These are phyloP conservation scores for Neuroscelio doddi DNA, from an alignment of 2,888 invertebrate species.

Conservation along the genomic window DNA sequence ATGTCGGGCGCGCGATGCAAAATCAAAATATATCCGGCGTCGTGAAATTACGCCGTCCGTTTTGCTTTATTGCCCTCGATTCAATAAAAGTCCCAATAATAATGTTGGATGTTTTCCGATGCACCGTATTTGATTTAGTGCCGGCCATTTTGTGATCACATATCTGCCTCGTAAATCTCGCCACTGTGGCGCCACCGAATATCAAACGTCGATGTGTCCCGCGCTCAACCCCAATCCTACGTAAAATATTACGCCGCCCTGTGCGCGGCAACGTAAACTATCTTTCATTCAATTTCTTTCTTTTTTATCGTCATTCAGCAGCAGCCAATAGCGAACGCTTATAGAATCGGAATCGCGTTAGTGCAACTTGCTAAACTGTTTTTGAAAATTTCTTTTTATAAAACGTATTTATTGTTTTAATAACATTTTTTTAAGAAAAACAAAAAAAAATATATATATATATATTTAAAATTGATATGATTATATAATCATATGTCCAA, in stretches of 20 bases:
- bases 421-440: no score
- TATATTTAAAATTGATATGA: no score
- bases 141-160: constrained; percentile 73
- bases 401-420: no score
- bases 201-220: constrained; percentile 71
- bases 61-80: constrained; percentile 62
- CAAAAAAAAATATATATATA: no score
- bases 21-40: constrained; percentile 49
- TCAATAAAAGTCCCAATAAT: constrained; percentile 73
- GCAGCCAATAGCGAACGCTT: constrained; percentile 41
- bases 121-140: constrained; percentile 72
- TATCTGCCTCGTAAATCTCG: constrained; percentile 73
- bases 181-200: constrained; percentile 65
- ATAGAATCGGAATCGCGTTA: constrained; percentile 36
- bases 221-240: constrained; percentile 60
- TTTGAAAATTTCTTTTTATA: not conserved
- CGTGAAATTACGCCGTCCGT: constrained; percentile 62
- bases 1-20: constrained; percentile 36
- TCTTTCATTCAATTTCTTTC: constrained; percentile 55
- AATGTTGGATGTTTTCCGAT: constrained; percentile 73
- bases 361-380: no score
- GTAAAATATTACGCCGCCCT: constrained; percentile 69
- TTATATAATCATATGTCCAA: no score
- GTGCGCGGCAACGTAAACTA: constrained; percentile 59
- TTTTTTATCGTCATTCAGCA: constrained; percentile 41